Evolutionary conservation across 2,888 invertebrate genomes (phyloP).

Genomic region (Dermolepida albohirtum): DNA sequence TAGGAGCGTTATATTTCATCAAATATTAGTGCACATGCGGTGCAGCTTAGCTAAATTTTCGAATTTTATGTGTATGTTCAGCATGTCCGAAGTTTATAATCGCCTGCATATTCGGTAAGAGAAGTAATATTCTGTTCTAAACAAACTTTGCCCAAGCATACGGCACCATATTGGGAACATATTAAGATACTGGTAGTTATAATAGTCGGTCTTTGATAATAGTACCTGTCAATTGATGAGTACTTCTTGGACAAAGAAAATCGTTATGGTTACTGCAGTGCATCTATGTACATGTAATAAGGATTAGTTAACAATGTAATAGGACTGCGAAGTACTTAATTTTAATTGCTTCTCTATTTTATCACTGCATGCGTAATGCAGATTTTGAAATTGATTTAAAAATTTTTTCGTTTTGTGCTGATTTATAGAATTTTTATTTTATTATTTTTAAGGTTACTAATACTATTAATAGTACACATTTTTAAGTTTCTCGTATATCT

Average conservation of each 20-base stretch:
- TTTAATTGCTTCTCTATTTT: too few species aligned
- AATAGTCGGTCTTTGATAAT: slow-evolving; percentile 12
- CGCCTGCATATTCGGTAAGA: neutral
- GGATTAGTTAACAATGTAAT: slow-evolving; percentile 3
- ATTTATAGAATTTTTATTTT: too few species aligned
- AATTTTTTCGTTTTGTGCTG: too few species aligned
- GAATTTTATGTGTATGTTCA: slow-evolving; percentile 12
- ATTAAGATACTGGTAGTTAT: slow-evolving; percentile 10
- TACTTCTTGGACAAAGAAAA: neutral
- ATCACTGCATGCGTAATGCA: too few species aligned
- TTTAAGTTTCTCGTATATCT: too few species aligned
- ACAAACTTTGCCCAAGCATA: slow-evolving; percentile 4
- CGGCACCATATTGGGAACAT: slow-evolving; percentile 19
- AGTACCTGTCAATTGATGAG: slow-evolving; percentile 18
- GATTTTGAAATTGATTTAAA: too few species aligned
- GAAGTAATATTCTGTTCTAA: slow-evolving; percentile 23
- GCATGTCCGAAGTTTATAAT: slow-evolving; percentile 13
- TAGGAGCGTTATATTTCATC: neutral
- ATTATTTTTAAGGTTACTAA: too few species aligned
- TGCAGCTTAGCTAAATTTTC: slow-evolving; percentile 12
- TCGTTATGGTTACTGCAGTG: slow-evolving; percentile 13
- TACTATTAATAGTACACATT: too few species aligned
- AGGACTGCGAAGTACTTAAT: too few species aligned
- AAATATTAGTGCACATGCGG: neutral
- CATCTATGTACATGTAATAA: too few species aligned